Evolutionary conservation across 2,888 invertebrate species (phyloP).

Genomic region (Pegoplata infirma): DNA sequence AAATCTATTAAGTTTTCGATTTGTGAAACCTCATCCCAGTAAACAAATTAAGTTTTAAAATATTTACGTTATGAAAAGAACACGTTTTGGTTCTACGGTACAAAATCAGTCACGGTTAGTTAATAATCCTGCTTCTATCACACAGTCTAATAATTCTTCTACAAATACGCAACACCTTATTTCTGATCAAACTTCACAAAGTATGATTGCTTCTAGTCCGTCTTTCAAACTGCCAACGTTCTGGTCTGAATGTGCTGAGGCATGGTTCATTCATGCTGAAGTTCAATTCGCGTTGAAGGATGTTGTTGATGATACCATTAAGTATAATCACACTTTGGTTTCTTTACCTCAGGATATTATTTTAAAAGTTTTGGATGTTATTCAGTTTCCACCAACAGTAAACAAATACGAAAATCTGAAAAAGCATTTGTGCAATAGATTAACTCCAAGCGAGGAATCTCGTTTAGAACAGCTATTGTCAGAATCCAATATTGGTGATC

Average conservation of each 20-base stretch:
- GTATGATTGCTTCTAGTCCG: background rate
- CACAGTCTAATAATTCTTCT: too few relatives aligned
- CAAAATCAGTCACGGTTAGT: too few relatives aligned
- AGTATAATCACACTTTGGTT: background rate
- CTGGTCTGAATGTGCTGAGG: background rate
- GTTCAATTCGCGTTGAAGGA: background rate
- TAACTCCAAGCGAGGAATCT: background rate
- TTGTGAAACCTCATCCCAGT: too few relatives aligned
- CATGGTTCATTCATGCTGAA: background rate
- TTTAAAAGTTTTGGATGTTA: background rate
- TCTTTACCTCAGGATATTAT: background rate
- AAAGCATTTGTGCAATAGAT: background rate
- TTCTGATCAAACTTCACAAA: too few relatives aligned
- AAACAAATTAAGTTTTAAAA: too few relatives aligned
- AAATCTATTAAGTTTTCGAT: too few relatives aligned
- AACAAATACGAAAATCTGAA: background rate
- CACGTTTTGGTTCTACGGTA: too few relatives aligned
- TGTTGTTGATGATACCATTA: background rate
- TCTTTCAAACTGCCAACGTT: background rate
- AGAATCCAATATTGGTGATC: background rate
- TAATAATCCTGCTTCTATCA: too few relatives aligned
- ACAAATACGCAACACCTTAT: too few relatives aligned
- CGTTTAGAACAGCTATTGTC: background rate
- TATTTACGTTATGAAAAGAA: too few relatives aligned
- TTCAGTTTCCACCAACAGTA: background rate